Evolutionary conservation across 2,113 vertebrate species (phyloP).

Genomic region (Daphoenositta chrysoptera): DNA sequence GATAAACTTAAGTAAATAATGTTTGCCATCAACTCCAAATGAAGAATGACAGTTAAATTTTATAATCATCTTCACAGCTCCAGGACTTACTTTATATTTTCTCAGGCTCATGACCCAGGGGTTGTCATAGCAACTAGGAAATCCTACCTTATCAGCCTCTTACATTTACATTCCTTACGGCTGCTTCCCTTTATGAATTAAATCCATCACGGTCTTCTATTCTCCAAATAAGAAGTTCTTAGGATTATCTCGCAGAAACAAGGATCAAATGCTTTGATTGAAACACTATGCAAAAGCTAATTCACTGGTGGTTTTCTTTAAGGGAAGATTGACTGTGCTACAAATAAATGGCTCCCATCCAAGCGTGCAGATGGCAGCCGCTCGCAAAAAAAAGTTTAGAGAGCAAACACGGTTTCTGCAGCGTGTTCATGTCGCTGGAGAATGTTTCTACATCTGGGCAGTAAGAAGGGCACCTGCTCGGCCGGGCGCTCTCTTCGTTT

Average conservation of each 20-base stretch:
- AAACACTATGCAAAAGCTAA: slow-evolving; percentile 77
- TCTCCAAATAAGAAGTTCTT: slow-evolving; percentile 82
- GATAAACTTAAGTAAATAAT: slow-evolving; percentile 83
- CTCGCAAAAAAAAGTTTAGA: background rate
- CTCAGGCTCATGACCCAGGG: slow-evolving; percentile 83
- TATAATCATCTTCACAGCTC: slow-evolving; percentile 87
- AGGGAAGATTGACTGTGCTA: slow-evolving; percentile 59
- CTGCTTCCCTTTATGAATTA: slow-evolving; percentile 81
- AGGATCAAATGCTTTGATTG: slow-evolving; percentile 82
- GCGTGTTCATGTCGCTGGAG: background rate
- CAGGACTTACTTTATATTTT: slow-evolving; percentile 83
- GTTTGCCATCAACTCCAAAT: slow-evolving; percentile 85
- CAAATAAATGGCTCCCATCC: slow-evolving; percentile 69
- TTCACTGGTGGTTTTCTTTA: slow-evolving; percentile 70
- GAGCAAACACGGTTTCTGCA: background rate
- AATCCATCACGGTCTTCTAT: slow-evolving; percentile 80
- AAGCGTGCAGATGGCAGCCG: slow-evolving; percentile 43
- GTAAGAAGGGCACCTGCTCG: background rate
- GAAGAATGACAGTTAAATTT: slow-evolving; percentile 90
- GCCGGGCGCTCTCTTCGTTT: accelerated
- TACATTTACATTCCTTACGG: slow-evolving; percentile 82
- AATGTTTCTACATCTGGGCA: background rate
- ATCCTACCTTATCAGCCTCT: slow-evolving; percentile 84
- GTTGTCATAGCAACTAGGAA: slow-evolving; percentile 89
- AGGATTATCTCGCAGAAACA: slow-evolving; percentile 82